phyloP scores from a whole-genome alignment of 2,888 invertebrate genomes.

The Enoplolaimus lenunculus region DNA sequence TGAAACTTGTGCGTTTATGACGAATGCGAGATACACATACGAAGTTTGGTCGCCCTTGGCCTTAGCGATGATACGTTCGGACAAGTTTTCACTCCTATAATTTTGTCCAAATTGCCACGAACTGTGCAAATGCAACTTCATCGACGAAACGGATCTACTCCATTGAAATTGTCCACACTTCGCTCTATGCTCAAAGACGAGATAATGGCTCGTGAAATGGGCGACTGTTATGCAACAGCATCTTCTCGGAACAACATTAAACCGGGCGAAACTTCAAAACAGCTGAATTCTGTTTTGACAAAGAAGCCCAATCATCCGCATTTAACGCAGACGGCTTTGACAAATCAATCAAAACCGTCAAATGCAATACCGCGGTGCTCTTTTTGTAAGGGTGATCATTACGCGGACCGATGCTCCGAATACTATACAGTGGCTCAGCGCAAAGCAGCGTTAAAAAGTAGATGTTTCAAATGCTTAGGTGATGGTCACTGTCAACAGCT shows the following conservation, averaged over 20 bases:
- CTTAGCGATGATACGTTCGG: background rate
- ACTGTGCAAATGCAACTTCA: background rate
- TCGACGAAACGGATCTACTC: background rate
- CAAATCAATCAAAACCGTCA: background rate
- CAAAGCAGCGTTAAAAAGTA: background rate
- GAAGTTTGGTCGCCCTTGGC: conserved; percentile 1
- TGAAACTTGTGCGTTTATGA: background rate
- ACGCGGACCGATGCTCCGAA: background rate
- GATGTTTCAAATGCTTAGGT: background rate
- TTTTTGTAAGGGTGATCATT: background rate
- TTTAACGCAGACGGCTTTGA: background rate
- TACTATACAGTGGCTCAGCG: background rate
- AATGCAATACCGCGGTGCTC: background rate
- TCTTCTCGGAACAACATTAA: no score
- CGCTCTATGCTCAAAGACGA: background rate
- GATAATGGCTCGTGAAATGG: background rate
- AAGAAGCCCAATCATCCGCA: background rate
- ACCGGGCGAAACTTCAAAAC: background rate
- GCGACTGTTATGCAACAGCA: background rate
- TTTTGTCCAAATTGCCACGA: background rate
- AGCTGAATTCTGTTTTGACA: background rate
- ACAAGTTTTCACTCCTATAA: background rate
- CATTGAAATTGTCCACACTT: background rate
- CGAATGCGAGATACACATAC: background rate
- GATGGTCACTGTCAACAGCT: background rate